Conservation (phyloP, 2,888 invertebrate genomes). For the Hymenopus coronatus region DNA sequence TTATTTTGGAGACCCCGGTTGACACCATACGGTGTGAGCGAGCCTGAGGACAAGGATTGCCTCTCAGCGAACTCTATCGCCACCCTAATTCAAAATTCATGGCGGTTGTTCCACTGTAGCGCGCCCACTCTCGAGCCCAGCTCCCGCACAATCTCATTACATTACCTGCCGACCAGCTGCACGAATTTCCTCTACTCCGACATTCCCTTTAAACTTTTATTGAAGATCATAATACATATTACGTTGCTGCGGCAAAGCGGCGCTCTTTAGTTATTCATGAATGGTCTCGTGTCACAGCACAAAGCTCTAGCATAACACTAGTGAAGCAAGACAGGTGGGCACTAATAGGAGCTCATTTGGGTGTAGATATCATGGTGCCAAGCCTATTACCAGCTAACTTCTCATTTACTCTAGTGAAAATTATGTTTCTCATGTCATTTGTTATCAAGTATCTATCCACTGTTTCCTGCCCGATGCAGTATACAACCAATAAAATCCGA, state of each 20-base stretch:
- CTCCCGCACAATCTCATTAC: background rate
- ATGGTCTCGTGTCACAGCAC: background rate
- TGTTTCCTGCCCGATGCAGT: too few relatives aligned
- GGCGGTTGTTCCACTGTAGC: background rate
- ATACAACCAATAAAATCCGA: too few relatives aligned
- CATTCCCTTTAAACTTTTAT: background rate
- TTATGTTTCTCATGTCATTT: too few relatives aligned
- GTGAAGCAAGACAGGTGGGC: too few relatives aligned
- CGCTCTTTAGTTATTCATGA: background rate
- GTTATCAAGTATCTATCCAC: too few relatives aligned
- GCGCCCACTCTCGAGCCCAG: background rate
- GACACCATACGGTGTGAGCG: background rate
- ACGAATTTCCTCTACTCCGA: background rate
- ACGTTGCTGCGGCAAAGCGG: background rate
- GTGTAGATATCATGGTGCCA: too few relatives aligned
- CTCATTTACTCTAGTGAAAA: too few relatives aligned
- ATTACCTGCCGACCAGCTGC: background rate
- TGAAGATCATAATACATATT: background rate
- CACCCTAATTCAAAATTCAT: slow-evolving; percentile 14
- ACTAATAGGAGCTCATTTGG: too few relatives aligned
- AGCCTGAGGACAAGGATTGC: background rate
- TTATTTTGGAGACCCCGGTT: background rate
- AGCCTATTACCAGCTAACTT: too few relatives aligned
- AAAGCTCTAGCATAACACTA: background rate
- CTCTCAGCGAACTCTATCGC: background rate